Percentiles rank a stretch among this genome's conserved stretches.
Evolutionary conservation across 2,113 vertebrate species (phyloP).

Genomic region (Nycticebus coucang): DNA sequence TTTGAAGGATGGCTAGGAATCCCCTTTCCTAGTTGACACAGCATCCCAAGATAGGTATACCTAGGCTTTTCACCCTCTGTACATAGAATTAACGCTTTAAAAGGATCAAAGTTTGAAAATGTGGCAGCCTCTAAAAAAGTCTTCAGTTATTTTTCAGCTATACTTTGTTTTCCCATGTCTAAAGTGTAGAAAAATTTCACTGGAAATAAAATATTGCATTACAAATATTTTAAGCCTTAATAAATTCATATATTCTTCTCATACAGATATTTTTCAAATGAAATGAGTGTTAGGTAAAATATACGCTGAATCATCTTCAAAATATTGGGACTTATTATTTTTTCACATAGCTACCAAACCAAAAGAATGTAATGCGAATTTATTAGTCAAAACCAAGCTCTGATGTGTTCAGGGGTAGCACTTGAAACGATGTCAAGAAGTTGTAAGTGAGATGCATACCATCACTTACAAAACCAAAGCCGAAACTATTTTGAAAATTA

Average conservation of each 20-base stretch:
- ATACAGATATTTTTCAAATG: background rate
- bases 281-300: background rate
- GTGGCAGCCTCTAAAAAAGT: background rate
- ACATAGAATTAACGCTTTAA: background rate
- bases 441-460: conserved; percentile 15
- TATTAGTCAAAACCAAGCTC: background rate
- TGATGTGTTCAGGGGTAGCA: background rate
- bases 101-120: conserved; percentile 3
- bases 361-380: background rate
- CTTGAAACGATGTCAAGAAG: background rate
- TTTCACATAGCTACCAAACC: background rate
- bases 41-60: background rate
- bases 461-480: conserved; percentile 37
- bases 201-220: background rate
- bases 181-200: background rate
- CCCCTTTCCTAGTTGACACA: background rate
- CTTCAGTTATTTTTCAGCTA: background rate
- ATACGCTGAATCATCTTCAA: background rate
- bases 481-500: conserved; percentile 76
- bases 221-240: background rate
- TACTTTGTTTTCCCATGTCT: background rate
- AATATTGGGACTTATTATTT: background rate
- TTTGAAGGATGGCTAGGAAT: background rate
- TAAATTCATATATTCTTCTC: background rate
- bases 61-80: background rate